These are phyloP conservation scores for Cyanoliseus patagonus DNA, from an alignment of 2,113 vertebrate species.

Conservation along the genomic window DNA sequence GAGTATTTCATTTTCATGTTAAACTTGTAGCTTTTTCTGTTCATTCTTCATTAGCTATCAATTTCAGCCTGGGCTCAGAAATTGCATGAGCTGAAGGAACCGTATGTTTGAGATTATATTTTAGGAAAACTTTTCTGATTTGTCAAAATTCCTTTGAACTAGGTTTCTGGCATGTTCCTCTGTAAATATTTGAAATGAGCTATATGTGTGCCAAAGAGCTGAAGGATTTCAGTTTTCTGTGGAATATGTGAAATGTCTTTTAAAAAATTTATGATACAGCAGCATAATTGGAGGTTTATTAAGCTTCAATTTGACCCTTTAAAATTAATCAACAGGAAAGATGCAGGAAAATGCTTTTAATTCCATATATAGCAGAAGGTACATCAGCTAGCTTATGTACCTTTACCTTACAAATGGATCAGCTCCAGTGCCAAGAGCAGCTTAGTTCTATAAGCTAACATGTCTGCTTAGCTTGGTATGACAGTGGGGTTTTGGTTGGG, in stretches of 20 bases:
- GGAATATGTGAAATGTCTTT: neutral
- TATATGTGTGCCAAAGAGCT: neutral
- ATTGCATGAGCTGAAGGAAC: neutral
- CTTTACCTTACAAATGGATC: neutral
- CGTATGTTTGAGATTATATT: constrained; percentile 28
- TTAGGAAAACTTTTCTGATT: constrained; percentile 14
- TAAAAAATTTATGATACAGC: neutral
- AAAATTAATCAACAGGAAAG: neutral
- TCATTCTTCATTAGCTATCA: neutral
- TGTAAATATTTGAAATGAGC: constrained; percentile 39
- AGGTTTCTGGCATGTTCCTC: neutral
- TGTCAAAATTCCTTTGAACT: constrained; percentile 35
- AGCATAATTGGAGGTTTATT: neutral
- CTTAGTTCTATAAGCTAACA: neutral
- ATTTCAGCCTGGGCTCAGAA: neutral
- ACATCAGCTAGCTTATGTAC: neutral
- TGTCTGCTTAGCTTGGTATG: neutral
- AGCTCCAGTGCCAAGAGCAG: neutral
- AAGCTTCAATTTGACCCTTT: neutral
- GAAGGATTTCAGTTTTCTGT: neutral
- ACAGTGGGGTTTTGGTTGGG: neutral
- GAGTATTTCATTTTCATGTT: constrained; percentile 6
- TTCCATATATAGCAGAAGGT: neutral
- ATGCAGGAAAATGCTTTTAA: neutral
- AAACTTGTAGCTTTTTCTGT: neutral